phyloP scores from a whole-genome alignment of 2,888 invertebrate species.

The Lasius platythorax region DNA sequence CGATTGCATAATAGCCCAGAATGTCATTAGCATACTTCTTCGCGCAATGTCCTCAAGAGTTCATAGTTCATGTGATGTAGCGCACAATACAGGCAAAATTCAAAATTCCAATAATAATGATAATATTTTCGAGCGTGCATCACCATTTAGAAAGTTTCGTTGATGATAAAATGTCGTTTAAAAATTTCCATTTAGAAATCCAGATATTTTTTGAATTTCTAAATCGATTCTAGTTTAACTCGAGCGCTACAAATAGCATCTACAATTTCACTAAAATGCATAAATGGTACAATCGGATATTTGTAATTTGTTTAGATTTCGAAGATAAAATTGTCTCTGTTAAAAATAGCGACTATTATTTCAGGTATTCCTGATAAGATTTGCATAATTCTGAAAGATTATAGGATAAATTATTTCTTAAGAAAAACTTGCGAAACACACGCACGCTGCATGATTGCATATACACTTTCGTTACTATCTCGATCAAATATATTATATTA shows the following conservation, averaged over 20 bases:
- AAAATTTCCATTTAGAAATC: background rate
- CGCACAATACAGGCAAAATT: background rate
- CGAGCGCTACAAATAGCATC: background rate
- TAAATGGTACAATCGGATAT: background rate
- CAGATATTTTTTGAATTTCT: conserved; percentile 24
- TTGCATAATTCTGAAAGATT: conserved; percentile 13
- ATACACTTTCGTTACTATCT: conserved; percentile 24
- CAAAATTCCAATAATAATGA: background rate
- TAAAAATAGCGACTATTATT: background rate
- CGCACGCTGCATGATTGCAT: conserved; percentile 20
- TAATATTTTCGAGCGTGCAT: background rate
- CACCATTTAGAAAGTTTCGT: conserved; percentile 4
- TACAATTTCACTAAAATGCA: background rate
- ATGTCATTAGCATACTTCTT: conserved; percentile 43
- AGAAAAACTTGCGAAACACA: conserved; percentile 43
- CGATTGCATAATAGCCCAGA: conserved; percentile 74
- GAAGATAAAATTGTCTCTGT: background rate
- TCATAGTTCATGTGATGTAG: background rate
- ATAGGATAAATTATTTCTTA: background rate
- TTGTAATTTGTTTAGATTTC: background rate
- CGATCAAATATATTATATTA: conserved; percentile 10
- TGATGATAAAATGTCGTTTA: background rate
- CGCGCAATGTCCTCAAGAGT: background rate
- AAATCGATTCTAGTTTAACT: background rate
- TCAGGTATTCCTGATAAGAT: background rate